Evolutionary conservation across 2,113 vertebrate species (phyloP).

Genomic region (Anser brachyrhynchus): DNA sequence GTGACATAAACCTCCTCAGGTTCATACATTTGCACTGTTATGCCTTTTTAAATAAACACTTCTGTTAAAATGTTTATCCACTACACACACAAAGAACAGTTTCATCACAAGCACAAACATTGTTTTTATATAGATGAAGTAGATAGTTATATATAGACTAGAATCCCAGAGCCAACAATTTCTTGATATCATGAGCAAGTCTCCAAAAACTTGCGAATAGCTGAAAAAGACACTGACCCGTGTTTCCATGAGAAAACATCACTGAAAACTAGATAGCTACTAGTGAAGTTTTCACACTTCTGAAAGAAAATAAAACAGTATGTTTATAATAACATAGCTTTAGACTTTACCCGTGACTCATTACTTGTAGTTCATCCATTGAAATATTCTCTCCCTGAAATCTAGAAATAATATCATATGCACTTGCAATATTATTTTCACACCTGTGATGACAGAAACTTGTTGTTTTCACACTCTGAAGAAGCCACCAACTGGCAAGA

Average conservation of each 20-base stretch:
- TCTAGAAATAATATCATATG: neutral
- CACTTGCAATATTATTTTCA: neutral
- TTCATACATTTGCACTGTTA: slow-evolving; percentile 16
- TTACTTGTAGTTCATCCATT: neutral
- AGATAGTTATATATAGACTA: neutral
- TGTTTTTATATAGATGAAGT: neutral
- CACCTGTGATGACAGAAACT: neutral
- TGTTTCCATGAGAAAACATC: neutral
- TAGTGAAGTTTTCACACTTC: neutral
- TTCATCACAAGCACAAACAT: neutral
- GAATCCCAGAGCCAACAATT: neutral
- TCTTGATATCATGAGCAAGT: neutral
- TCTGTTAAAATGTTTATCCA: slow-evolving; percentile 14
- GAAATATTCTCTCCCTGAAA: neutral
- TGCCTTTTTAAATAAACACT: slow-evolving; percentile 34
- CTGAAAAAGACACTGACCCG: neutral
- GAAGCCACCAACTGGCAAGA: neutral
- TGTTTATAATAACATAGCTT: neutral
- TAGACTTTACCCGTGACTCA: neutral
- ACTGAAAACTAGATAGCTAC: neutral
- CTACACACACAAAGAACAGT: neutral
- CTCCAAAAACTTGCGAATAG: neutral
- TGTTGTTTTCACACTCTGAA: neutral
- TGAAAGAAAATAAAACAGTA: neutral
- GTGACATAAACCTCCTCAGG: slow-evolving; percentile 47